These are phyloP conservation scores for Homarus gammarus DNA, from an alignment of 2,888 invertebrate species.

Conservation along the genomic window DNA sequence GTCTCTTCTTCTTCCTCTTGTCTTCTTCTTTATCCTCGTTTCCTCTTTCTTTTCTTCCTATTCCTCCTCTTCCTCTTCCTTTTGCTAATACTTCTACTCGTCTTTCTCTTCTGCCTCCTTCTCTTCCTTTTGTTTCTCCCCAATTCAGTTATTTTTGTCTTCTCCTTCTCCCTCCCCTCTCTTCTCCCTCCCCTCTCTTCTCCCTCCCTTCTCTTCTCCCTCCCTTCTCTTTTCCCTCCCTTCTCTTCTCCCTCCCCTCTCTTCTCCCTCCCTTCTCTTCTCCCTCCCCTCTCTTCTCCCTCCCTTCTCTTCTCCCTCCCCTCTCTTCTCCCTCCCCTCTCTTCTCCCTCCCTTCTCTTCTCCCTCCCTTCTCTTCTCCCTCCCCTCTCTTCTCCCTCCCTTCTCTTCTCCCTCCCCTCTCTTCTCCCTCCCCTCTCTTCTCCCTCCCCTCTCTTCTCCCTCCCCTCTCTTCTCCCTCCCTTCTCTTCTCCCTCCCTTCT, in stretches of 20 bases:
- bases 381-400: not conserved
- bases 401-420: not conserved
- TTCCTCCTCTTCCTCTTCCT: too few relatives aligned
- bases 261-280: not conserved
- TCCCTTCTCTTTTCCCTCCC: not conserved
- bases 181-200: not conserved
- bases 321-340: too few relatives aligned
- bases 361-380: not conserved
- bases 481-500: too few relatives aligned
- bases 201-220: not conserved
- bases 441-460: too few relatives aligned
- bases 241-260: not conserved
- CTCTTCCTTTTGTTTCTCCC: too few relatives aligned
- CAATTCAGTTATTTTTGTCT: not conserved
- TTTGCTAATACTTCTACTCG: not conserved
- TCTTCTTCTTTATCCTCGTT: too few relatives aligned
- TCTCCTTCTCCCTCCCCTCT: not conserved
- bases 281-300: not conserved
- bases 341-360: too few relatives aligned
- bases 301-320: too few relatives aligned
- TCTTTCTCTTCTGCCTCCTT: too few relatives aligned
- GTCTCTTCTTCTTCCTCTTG: not conserved
- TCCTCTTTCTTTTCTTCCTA: too few relatives aligned
- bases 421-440: not conserved
- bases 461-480: too few relatives aligned